These are phyloP conservation scores for Cardiocondyla obscurior DNA, from an alignment of 1,140 invertebrate genomes.

Conservation along the genomic window DNA sequence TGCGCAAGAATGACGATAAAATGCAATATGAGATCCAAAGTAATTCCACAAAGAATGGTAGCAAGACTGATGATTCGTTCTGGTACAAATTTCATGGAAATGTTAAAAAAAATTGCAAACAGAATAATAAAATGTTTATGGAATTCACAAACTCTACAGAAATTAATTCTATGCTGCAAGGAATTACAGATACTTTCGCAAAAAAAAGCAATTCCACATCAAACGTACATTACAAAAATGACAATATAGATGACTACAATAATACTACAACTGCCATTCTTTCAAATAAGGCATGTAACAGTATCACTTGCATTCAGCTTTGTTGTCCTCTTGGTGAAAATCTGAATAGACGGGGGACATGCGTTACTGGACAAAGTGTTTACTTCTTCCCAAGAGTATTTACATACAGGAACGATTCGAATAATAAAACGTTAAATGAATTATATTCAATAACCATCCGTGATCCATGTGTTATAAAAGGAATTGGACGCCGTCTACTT, in stretches of 20 bases:
- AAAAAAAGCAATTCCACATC: not conserved
- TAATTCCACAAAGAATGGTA: not conserved
- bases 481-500: conserved; percentile 76
- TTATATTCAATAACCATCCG: conserved; percentile 5
- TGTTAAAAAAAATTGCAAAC: not conserved
- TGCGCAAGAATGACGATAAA: not conserved
- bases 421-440: not conserved
- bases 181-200: not conserved
- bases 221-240: not conserved
- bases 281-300: not conserved
- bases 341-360: not conserved
- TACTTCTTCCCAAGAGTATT: conserved; percentile 2
- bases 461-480: conserved; percentile 50
- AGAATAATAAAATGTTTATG: not conserved
- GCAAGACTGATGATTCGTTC: not conserved
- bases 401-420: not conserved
- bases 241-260: not conserved
- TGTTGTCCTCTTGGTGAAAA: conserved; percentile 15
- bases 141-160: not conserved
- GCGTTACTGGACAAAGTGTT: not conserved
- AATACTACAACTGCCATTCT: not conserved
- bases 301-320: not conserved
- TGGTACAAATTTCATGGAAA: not conserved
- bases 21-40: not conserved
- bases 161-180: not conserved